These are phyloP conservation scores for Laothoe populi DNA, from an alignment of 2,888 invertebrate genomes.

Conservation along the genomic window DNA sequence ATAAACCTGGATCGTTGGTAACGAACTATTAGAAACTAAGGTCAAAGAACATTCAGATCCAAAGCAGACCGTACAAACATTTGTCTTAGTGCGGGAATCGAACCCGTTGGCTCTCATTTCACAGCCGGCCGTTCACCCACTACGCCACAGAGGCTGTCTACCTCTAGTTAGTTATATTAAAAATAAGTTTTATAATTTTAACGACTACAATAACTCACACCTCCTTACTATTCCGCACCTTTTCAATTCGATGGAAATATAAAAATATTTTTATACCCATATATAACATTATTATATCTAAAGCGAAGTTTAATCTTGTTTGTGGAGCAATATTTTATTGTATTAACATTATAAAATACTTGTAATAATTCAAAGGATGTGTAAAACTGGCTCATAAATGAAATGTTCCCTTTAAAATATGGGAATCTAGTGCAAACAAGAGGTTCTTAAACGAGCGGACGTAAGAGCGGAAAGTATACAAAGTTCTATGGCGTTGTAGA, in stretches of 20 bases:
- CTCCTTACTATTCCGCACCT: neutral
- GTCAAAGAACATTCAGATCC: too few relatives aligned
- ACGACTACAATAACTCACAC: neutral
- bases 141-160: too few relatives aligned
- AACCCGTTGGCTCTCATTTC: too few relatives aligned
- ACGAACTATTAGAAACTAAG: too few relatives aligned
- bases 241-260: constrained; percentile 19
- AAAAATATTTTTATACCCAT: constrained; percentile 5
- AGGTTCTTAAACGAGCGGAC: constrained; percentile 31
- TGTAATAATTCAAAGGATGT: constrained; percentile 76
- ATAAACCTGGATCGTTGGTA: too few relatives aligned
- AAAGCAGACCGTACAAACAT: too few relatives aligned
- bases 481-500: too few relatives aligned
- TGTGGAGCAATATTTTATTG: constrained; percentile 71
- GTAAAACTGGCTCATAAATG: constrained; percentile 61
- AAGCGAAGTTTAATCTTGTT: constrained; percentile 51
- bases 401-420: constrained; percentile 68
- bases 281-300: constrained; percentile 27
- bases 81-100: too few relatives aligned
- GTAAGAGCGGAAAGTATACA: neutral
- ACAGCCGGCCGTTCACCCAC: too few relatives aligned
- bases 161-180: too few relatives aligned
- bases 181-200: too few relatives aligned
- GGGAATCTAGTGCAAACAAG: constrained; percentile 45
- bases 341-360: constrained; percentile 72